Evolutionary conservation across 2,888 invertebrate species (phyloP).

Genomic region (Aproaerema taeniolella): DNA sequence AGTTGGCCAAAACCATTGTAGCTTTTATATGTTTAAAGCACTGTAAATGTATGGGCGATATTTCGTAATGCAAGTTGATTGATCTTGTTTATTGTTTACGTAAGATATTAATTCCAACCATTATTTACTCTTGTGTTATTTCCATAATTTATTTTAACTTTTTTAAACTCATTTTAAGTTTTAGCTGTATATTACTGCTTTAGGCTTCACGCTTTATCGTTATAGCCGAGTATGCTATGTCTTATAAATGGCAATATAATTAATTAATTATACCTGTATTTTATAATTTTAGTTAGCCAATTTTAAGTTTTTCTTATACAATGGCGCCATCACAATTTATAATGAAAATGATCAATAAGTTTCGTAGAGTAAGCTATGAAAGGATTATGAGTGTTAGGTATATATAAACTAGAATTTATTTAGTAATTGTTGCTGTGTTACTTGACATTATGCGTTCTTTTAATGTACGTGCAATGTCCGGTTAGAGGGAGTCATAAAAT

Average conservation of each 20-base stretch:
- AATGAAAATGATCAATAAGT: slow-evolving; percentile 49
- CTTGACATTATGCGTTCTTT: slow-evolving; percentile 43
- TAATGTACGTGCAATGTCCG: slow-evolving; percentile 35
- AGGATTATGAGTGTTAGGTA: slow-evolving; percentile 55
- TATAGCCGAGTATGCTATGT: slow-evolving; percentile 51
- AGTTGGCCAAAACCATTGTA: slow-evolving; percentile 22
- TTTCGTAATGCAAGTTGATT: slow-evolving; percentile 26
- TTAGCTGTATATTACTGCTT: slow-evolving; percentile 66
- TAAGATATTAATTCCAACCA: slow-evolving; percentile 20
- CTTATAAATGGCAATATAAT: slow-evolving; percentile 51
- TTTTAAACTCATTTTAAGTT: slow-evolving; percentile 43
- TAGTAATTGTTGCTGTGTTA: slow-evolving; percentile 63
- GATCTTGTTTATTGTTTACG: slow-evolving; percentile 8
- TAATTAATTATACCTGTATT: slow-evolving; percentile 52
- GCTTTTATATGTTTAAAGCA: slow-evolving; percentile 28
- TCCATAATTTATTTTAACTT: slow-evolving; percentile 63
- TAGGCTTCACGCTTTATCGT: slow-evolving; percentile 52
- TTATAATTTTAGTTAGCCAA: slow-evolving; percentile 65
- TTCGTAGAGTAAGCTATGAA: slow-evolving; percentile 53
- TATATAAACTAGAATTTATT: slow-evolving; percentile 57
- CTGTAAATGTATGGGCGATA: slow-evolving; percentile 25
- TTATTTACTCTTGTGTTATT: slow-evolving; percentile 41
- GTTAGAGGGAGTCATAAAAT: slow-evolving; percentile 39
- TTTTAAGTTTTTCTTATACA: slow-evolving; percentile 49
- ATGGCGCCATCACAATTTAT: slow-evolving; percentile 68